Evolutionary conservation across 1,140 invertebrate species (phyloP), one percentile per base, ranked within the genome.

Genomic region (Pectinophora gossypiella): DNA sequence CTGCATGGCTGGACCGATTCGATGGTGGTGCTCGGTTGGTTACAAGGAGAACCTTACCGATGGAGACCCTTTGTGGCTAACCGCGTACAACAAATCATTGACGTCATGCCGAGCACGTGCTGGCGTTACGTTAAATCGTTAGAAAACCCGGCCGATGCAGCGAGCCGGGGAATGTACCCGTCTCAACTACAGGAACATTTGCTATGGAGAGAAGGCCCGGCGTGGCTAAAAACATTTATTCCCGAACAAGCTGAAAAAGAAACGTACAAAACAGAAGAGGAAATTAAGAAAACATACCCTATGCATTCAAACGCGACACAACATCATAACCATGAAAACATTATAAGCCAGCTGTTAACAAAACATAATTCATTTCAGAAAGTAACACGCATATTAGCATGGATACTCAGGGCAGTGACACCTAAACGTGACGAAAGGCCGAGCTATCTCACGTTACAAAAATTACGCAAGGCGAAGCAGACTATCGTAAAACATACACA

Each of bases 41-140:
- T 22, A 20, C 63, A 23, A 36, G 60, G 38, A 9, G 61, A 50
- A 15, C 19, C 38, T 4, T 23, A 16, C 42, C n/a, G 38, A 3
- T 50, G 40, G 51, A 67, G 66, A 46, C 65, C 67, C 2, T 75
- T 67, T 56, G 69, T 76, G 3, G 66, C 68, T 1, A 76, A 71
- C 48, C 32, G 64, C 45, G 52, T 79, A 1, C 22, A 60, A 0
- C 47, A 56, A 38, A 75, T 68, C 20, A 68, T 13, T 9, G 64
- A 40, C 42, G 60, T n/a, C 16, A 47, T 2, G 64, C 71, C 2
- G 15, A 55, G 7, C n/a, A 16, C 20, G 16, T 44, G 19, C 6
- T 80, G 71, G 75, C 10, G 52, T 42, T 61, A 77, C 50, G 59
- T 72, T 1, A 13, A 45, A 0, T 54, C 61, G 6, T 46, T 49